A percentile compares a stretch with the other conserved stretches of the same genome.
Conservation (phyloP, 2,888 invertebrate genomes). For the Cataglyphis cursor region DNA sequence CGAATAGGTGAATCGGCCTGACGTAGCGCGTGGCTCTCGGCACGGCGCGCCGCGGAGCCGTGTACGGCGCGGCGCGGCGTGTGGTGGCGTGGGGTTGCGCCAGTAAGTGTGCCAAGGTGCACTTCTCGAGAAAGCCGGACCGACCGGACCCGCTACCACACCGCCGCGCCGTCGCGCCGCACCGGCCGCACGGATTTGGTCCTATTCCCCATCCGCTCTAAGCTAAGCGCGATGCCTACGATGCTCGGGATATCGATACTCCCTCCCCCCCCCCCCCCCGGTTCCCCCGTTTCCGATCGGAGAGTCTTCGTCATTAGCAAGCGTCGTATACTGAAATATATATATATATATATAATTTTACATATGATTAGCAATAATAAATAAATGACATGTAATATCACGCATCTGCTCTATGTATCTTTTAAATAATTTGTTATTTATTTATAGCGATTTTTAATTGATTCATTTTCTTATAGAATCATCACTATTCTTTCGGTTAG, state of each 20-base stretch:
- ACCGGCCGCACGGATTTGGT: slow-evolving; percentile 67
- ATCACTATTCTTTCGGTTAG: neutral
- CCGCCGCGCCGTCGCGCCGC: slow-evolving; percentile 66
- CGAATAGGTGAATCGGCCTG: slow-evolving; percentile 60
- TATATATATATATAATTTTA: too few relatives aligned
- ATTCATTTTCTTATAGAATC: neutral
- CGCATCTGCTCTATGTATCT: neutral
- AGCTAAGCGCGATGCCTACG: slow-evolving; percentile 36
- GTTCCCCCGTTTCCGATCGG: neutral
- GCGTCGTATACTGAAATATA: neutral
- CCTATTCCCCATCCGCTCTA: slow-evolving; percentile 74
- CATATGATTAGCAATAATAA: neutral
- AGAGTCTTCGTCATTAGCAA: neutral
- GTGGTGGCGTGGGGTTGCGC: slow-evolving; percentile 81
- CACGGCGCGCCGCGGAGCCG: slow-evolving; percentile 67
- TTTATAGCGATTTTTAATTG: neutral
- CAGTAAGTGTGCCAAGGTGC: slow-evolving; percentile 86
- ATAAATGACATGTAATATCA: neutral
- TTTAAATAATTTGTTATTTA: neutral
- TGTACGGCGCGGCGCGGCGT: slow-evolving; percentile 64
- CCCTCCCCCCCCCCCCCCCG: too few relatives aligned
- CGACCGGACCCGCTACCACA: slow-evolving; percentile 81
- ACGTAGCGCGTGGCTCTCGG: slow-evolving; percentile 57
- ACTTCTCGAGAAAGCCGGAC: slow-evolving; percentile 87
- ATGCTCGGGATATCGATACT: slow-evolving; percentile 6